Evolutionary conservation across 2,797 vertebrate genomes (phyloP), one percentile per base, ranked within the genome.

Genomic region (Leptoclinus maculatus): DNA sequence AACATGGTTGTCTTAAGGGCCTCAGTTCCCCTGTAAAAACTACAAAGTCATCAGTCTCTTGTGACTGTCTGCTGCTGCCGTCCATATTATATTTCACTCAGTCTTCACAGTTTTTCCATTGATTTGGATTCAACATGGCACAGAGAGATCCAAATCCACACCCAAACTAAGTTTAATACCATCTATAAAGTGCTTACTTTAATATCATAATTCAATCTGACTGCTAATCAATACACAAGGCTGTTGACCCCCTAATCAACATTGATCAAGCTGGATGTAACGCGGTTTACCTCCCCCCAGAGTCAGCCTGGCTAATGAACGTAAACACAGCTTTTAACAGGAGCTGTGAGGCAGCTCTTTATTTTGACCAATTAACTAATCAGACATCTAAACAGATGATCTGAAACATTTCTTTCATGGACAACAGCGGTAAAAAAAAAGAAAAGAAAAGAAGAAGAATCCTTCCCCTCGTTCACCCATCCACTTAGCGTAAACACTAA

Each of bases 401-500:
- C 21, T 41, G 12, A 77, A 72, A 66, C 4, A 9, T 69, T 57
- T 74, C 21, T 17, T 66, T 74, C 21, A 43, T 32, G 53, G 51
- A 74, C 39, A 56, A 57, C 53, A 45, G 32, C 7, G 34, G 72
- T 38, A 21, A 25, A 41, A 66, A 41, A 66, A 66, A 54, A 39
- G 29, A 63, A 68, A 19, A 62, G 4, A n/a, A n/a, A 45, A 62
- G 60, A 56, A 38, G 34, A 66, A 69, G 16, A 63, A 58, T 38
- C 45, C 23, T 71, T 66, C 73, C 13, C 2, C 66, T 80, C 17
- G 8, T 78, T 69, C 79, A 69, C 71, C 82, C 71, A 76, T 80
- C 85, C 67, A 83, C 84, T 79, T 66, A 64, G 53, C 39, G 53
- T 88, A 85, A 89, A 90, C 90, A 90, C 59, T 53, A 73, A 71